Base-by-base conservation (phyloP, 2,113 vertebrate genomes). In the Tylochromis polylepis region DNA sequence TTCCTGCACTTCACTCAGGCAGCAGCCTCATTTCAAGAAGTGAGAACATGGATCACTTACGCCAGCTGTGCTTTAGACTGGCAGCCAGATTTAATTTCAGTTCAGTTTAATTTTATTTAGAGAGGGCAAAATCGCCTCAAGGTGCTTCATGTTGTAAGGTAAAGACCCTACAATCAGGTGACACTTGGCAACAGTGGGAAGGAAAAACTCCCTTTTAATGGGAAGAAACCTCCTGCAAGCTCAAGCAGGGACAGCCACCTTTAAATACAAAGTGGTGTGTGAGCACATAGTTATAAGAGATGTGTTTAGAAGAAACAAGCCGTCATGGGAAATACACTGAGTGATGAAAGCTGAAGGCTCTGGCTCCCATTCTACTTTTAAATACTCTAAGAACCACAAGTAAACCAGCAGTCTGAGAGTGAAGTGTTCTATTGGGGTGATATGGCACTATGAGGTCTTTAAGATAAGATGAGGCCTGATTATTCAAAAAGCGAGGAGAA, bases 171-270 rank as follows among this genome's bases (percentile, higher is more conserved):
- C 31, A 36, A n/a, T 65, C 60, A 38, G 11, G 0, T 65, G 60
- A 14, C 34, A 65, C 60, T 38, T 38, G 6, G 11, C 1, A 2
- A 65, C 60, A 65, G 34, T n/a, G 60, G 6, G 60, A 65, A 38
- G 60, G 60, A 65, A 65, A 38, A 65, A 65, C 60, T 5, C 34
- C 34, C 60, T 65, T 38, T 38, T 65, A 65, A 38, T 38, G 18
- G 36, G 0, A 65, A 3, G 60, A 38, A 38, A 38, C 60, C 0
- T 14, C 60, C 1, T 0, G 60, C 3, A 2, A 65, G 31, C 60
- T n/a, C 34, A 65, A 18, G 18, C 34, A 65, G 34, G 60, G 34
- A 38, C 20, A 0, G 34, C 34, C 34, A 8, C 60, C 60, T 65
- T 0, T 65, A 65, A 65, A 14, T 65, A 38, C 34, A 65, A 38